Evolutionary conservation across 2,113 vertebrate genomes (phyloP).

Genomic region (Sclerurus mexicanus): DNA sequence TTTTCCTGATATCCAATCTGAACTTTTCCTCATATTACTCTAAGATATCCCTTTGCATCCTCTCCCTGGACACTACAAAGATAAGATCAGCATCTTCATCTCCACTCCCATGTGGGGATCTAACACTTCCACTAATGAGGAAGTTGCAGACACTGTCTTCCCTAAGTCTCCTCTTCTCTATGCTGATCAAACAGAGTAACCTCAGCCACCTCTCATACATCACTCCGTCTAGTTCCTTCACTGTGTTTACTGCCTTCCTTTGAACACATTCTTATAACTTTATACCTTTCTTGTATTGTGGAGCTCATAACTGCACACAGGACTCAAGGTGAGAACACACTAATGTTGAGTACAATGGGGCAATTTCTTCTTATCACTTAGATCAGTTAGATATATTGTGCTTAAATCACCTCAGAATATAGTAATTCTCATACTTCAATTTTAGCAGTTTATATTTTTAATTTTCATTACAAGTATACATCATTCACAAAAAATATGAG

Average conservation of each 20-base stretch:
- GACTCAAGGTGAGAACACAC: background rate
- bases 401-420: background rate
- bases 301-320: background rate
- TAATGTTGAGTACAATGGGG: background rate
- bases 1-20: background rate
- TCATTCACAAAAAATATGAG: background rate
- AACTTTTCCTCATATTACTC: background rate
- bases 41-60: background rate
- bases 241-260: background rate
- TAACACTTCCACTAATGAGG: fast-evolving
- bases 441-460: background rate
- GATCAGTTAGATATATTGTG: background rate
- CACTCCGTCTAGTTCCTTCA: background rate
- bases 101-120: background rate
- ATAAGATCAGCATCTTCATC: background rate
- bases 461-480: background rate
- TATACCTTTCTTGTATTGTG: background rate
- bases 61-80: background rate
- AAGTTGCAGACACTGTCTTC: background rate
- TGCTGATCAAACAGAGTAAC: background rate
- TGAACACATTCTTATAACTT: background rate
- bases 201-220: background rate
- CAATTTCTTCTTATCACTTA: background rate
- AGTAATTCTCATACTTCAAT: background rate
- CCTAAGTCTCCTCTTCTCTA: background rate